Evolutionary conservation across 2,888 invertebrate genomes (phyloP).

Genomic region (Brachynemurus nebulosus): DNA sequence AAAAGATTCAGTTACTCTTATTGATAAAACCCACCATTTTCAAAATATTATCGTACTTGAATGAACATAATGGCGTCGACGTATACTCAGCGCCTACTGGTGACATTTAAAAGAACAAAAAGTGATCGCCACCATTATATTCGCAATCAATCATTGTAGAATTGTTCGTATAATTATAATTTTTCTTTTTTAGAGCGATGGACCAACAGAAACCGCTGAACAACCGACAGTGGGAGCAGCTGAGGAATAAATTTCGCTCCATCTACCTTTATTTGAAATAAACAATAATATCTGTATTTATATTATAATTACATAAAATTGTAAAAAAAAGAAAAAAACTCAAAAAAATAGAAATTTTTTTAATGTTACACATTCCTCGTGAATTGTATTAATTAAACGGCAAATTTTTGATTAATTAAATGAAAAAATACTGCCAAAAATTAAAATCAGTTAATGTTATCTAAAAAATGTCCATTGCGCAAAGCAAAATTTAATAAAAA

Average conservation of each 20-base stretch:
- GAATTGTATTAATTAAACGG: background rate
- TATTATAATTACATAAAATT: slow-evolving; percentile 1
- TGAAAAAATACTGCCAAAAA: background rate
- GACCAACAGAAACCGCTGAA: no score
- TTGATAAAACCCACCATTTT: no score
- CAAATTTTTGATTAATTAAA: background rate
- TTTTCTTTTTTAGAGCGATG: no score
- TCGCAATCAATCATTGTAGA: no score
- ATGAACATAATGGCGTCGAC: no score
- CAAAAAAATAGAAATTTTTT: background rate
- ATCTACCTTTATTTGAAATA: background rate
- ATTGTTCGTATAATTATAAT: no score
- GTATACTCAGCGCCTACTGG: no score
- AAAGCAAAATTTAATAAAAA: background rate
- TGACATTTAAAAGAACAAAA: no score
- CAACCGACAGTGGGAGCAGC: no score
- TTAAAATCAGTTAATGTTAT: background rate
- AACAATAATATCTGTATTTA: background rate
- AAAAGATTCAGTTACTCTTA: no score
- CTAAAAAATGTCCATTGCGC: background rate
- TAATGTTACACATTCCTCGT: slow-evolving; percentile 1
- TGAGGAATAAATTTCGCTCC: background rate
- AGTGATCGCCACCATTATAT: no score
- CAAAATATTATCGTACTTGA: no score
- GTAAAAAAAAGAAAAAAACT: background rate